Conservation (phyloP, 2,888 invertebrate genomes). For the Parapristionchus giblindavisi region DNA sequence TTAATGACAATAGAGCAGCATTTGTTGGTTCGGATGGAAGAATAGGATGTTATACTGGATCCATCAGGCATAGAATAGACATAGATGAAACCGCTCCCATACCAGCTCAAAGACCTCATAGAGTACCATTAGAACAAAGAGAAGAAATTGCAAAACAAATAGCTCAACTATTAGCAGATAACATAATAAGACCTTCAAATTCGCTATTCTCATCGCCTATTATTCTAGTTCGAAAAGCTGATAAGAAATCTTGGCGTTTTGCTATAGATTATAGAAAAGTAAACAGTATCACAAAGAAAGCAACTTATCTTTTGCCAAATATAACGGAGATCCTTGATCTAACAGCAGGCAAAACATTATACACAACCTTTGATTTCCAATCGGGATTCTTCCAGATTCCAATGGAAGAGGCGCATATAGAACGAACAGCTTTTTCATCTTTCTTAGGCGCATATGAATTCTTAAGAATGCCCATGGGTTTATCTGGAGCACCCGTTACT, state of each 20-base stretch:
- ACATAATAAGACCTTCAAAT: not conserved
- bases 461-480: conserved; percentile 42
- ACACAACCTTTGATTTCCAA: conserved; percentile 41
- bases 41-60: conserved; percentile 6
- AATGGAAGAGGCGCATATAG: conserved; percentile 18
- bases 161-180: not conserved
- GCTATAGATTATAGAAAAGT: not conserved
- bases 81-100: not conserved
- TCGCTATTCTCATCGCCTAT: not conserved
- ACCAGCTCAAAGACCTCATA: not conserved
- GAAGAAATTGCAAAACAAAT: not conserved
- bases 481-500: conserved; percentile 29
- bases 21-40: not conserved
- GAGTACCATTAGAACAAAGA: not conserved
- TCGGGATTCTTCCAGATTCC: conserved; percentile 43
- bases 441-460: conserved; percentile 38
- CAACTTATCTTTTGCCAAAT: not conserved
- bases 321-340: conserved; percentile 35
- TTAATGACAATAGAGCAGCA: not conserved
- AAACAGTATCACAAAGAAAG: not conserved
- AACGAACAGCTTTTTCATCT: conserved; percentile 41
- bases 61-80: not conserved
- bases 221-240: conserved; percentile 11
- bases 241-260: not conserved
- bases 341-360: conserved; percentile 7